Conservation (phyloP, 2,797 vertebrate genomes). For the Pipistrellus nathusii region DNA sequence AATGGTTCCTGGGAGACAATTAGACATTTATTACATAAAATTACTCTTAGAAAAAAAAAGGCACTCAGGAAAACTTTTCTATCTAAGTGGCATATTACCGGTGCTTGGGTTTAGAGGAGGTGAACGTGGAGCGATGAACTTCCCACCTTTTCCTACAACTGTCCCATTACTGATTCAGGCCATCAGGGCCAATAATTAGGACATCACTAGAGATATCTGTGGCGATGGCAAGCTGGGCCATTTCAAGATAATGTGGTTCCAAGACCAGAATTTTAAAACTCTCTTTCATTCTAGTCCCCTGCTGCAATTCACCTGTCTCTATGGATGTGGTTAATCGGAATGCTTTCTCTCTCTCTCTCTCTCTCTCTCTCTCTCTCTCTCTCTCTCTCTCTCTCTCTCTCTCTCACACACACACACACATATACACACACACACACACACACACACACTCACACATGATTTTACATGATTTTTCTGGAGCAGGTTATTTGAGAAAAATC, state of each 20-base stretch:
- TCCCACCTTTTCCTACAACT: too few relatives aligned
- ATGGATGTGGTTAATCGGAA: not conserved
- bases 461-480: not conserved
- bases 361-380: not conserved
- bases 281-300: not conserved
- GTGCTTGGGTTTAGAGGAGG: not conserved
- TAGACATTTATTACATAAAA: not conserved
- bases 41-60: not conserved
- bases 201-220: not conserved
- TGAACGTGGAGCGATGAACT: not conserved
- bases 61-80: not conserved
- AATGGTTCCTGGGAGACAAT: not conserved
- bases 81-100: not conserved
- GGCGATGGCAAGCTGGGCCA: fast-evolving
- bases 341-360: not conserved
- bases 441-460: not conserved
- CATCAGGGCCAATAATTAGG: not conserved
- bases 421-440: not conserved
- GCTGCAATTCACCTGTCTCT: not conserved
- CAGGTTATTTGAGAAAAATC: not conserved
- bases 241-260: not conserved
- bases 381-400: not conserved
- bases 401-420: not conserved
- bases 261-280: not conserved
- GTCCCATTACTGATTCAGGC: not conserved